These are phyloP conservation scores for Sialia sialis DNA, from an alignment of 2,113 vertebrate genomes.

Conservation along the genomic window DNA sequence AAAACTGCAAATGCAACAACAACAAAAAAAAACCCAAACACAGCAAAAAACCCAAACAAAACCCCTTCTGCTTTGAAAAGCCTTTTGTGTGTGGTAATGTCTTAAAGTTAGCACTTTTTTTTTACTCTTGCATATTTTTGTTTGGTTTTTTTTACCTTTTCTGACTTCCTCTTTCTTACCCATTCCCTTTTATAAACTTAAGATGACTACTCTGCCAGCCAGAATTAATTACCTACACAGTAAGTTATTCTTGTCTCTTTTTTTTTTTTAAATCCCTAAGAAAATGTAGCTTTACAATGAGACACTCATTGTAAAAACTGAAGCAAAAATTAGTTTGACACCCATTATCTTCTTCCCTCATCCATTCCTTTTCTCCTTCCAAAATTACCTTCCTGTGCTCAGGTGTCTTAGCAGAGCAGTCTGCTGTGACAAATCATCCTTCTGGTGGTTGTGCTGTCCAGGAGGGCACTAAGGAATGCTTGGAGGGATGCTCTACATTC, in stretches of 20 bases:
- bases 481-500: neutral
- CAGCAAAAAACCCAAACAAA: neutral
- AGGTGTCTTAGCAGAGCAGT: neutral
- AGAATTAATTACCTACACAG: conserved; percentile 80
- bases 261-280: neutral
- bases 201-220: conserved; percentile 84
- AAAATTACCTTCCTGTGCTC: neutral
- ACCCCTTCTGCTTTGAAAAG: neutral
- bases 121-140: neutral
- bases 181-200: conserved; percentile 74
- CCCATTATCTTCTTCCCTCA: neutral
- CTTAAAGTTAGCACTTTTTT: neutral
- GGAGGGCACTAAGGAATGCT: neutral
- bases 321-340: conserved; percentile 9
- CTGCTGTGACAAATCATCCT: neutral
- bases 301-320: conserved; percentile 15
- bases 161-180: conserved; percentile 68
- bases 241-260: conserved; percentile 77
- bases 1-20: neutral
- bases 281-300: neutral
- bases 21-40: neutral
- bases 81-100: neutral
- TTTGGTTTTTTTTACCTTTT: conserved; percentile 29
- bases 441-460: neutral
- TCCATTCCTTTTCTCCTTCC: conserved; percentile 45